Base-by-base conservation (phyloP, 2,888 invertebrate species). In the Lasioglossum vierecki region DNA sequence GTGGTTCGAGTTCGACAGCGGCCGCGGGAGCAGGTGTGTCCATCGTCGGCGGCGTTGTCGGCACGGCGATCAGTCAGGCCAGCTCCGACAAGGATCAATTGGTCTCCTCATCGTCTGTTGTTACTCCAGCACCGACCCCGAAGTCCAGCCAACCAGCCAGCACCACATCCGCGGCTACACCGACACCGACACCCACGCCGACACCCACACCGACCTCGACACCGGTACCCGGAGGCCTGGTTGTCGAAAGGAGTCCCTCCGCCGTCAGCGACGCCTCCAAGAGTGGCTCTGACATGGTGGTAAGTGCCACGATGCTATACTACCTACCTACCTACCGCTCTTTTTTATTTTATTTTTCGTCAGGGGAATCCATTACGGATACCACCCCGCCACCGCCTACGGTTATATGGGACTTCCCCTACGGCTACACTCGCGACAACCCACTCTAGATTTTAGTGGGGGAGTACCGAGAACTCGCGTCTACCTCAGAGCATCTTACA, bases 251-350 rank as follows among this genome's bases (percentile, higher is more conserved):
- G 88, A 94, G 94, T 90, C 97, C 97, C 88, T 97, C 97, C 82
- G 96, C 96, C 84, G 96, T 97, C 90, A 97, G 96, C 94, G 97
- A 96, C 95, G 96, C 96, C 88, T 97, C 97, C 84, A 97, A 97
- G 95, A 96, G 96, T 89, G 96, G 96, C 91, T 96, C 96, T 89
- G 97, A 97, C 93, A 97, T 97, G 96, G 96, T 97, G 94, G 96
- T 98, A 84, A 97, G 93, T 92, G 57, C 46, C 18, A 3, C 35
- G 13, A 26, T 76, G 49, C 78, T 68, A 22, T 30, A 30, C 30
- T 30, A 30, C 30, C 22, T 9, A 57, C 44, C 44, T 44, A 26
- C 46, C 46, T 72, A 30, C 6, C 2, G 26, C 2, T 30, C 0
- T 26, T 26, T 13, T 30, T 30, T 30, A 6, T 30, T 63, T 30